Evolutionary conservation across 1,140 invertebrate species (phyloP), one percentile per base, ranked within the genome.

Genomic region (Rhyzopertha dominica): DNA sequence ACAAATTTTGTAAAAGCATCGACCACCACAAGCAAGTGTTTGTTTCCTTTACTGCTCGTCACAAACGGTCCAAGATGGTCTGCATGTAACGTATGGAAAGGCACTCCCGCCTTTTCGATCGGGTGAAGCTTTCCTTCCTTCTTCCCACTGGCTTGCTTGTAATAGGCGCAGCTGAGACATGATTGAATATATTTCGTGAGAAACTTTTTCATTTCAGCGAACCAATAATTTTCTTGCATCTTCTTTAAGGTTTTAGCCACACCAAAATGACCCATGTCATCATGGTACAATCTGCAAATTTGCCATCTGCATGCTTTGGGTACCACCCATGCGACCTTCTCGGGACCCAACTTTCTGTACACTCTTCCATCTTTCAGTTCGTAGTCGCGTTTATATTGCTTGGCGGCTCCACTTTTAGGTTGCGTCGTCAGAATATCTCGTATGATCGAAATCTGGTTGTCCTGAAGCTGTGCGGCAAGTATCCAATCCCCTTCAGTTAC

Each of bases 221-320:
- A 65, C 62, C 60, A 63, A 47, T 61, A 64, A 25, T 56, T 25
- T 40, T 61, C 52, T 10, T 16, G 5, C 10, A 63, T 29, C 46
- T 58, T 56, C n/a, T 49, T 8, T 18, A 59, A 23, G 3, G 45
- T 54, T 57, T 62, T 66, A 5, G 59, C 54, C 17, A 45, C 43
- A n/a, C 61, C 58, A 1, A 59, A 46, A 26, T 65, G 63, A 35
- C 58, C 63, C 39, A 62, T 61, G 31, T 63, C 55, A 24, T 65
- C 63, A 44, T 64, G 62, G 40, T 49, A 56, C 8, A 51, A 39
- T 32, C 49, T 47, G 0, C 58, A 30, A 3, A 65, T 47, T 24
- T 63, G 47, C 40, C 52, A 58, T 10, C 59, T 32, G 0, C 41
- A 48, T 16, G 35, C 34, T 37, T 40, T 30, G 5, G 56, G 62